Evolutionary conservation across 2,888 invertebrate species (phyloP).

Genomic region (Helicoverpa assulta): DNA sequence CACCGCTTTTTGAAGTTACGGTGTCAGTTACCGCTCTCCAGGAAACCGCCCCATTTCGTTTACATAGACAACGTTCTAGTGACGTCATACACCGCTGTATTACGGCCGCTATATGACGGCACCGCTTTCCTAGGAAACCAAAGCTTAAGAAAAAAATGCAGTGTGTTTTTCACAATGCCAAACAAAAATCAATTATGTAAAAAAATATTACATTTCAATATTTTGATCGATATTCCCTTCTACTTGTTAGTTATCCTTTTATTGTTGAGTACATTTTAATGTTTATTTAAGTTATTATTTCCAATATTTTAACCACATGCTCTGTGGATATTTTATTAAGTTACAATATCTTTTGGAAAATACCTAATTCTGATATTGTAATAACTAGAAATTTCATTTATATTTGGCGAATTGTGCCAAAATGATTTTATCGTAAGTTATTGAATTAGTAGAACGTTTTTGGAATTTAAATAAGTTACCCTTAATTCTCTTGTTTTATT

Average conservation of each 20-base stretch:
- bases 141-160: background rate
- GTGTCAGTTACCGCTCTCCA: too few species aligned
- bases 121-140: too few species aligned
- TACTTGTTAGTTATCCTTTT: constrained; percentile 37
- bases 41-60: too few species aligned
- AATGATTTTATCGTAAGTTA: constrained; percentile 70
- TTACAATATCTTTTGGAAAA: constrained; percentile 7
- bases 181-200: constrained; percentile 24
- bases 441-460: constrained; percentile 64
- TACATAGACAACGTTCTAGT: too few species aligned
- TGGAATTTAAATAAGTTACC: constrained; percentile 69
- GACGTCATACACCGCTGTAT: too few species aligned
- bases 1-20: too few species aligned
- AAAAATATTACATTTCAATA: constrained; percentile 24
- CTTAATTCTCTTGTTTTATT: constrained; percentile 50
- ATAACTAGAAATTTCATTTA: constrained; percentile 49
- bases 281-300: constrained; percentile 49
- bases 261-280: constrained; percentile 41
- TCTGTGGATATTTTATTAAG: constrained; percentile 25
- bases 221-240: constrained; percentile 33
- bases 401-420: constrained; percentile 82
- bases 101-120: too few species aligned
- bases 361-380: background rate
- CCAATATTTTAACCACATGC: constrained; percentile 30
- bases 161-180: constrained; percentile 19